phyloP scores from a whole-genome alignment of 2,113 vertebrate species.

The Morphnarchus princeps region DNA sequence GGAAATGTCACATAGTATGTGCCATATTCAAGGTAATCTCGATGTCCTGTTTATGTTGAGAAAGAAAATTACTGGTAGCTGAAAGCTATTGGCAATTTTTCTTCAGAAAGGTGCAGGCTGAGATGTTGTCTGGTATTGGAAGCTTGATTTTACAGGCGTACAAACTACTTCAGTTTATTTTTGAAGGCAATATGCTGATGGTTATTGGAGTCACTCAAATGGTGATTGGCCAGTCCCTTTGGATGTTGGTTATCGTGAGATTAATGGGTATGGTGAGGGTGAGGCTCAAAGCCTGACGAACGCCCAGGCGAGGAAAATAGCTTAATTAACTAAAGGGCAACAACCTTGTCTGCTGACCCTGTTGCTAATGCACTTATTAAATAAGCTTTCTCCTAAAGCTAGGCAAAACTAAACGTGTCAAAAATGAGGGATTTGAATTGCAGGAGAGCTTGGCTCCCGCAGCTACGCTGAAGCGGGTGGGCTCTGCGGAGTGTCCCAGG shows the following conservation, averaged over 20 bases:
- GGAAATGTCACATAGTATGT: neutral
- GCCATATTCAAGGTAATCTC: neutral
- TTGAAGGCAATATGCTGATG: neutral
- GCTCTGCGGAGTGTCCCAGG: neutral
- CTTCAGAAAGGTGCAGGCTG: neutral
- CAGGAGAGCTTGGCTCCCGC: neutral
- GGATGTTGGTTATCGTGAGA: neutral
- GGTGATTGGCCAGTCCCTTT: neutral
- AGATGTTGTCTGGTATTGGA: neutral
- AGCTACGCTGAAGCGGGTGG: rapidly evolving
- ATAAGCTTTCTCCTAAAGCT: neutral
- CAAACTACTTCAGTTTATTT: neutral
- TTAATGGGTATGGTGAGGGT: neutral
- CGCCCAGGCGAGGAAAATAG: neutral
- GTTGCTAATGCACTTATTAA: neutral
- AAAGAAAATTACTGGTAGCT: neutral
- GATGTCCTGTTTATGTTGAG: neutral
- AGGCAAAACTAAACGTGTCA: neutral
- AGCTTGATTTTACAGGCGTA: neutral
- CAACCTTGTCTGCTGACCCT: neutral
- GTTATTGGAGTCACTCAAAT: neutral
- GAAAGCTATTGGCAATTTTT: neutral
- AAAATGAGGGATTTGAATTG: neutral
- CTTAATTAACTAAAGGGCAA: neutral
- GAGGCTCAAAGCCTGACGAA: neutral